phyloP scores from a whole-genome alignment of 2,888 invertebrate genomes.

The Nomada flava region DNA sequence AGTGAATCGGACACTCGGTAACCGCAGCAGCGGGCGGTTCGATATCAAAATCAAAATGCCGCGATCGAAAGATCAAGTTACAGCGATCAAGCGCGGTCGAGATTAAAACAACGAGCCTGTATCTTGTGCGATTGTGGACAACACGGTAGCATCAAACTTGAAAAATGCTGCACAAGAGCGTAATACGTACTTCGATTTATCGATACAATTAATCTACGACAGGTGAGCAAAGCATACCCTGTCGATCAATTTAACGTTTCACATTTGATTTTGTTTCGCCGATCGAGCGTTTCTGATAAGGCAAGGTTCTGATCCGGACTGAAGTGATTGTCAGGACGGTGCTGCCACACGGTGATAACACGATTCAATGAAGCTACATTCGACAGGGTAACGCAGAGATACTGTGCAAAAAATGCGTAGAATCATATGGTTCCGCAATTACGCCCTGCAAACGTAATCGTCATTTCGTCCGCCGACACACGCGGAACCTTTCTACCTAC shows the following conservation, averaged over 20 bases:
- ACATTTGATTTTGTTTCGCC: neutral
- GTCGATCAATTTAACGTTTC: too few species aligned
- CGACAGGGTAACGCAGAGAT: conserved; percentile 40
- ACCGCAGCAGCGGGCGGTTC: conserved; percentile 72
- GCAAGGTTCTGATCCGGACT: conserved; percentile 60
- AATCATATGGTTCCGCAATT: neutral
- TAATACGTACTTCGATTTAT: neutral
- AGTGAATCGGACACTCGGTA: conserved; percentile 68
- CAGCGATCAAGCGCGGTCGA: conserved; percentile 59
- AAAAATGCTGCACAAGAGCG: neutral
- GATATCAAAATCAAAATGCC: conserved; percentile 78
- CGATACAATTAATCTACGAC: neutral
- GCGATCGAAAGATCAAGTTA: conserved; percentile 68
- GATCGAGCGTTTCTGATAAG: neutral
- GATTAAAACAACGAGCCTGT: conserved; percentile 46
- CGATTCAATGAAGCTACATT: conserved; percentile 15
- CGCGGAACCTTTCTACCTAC: conserved; percentile 53
- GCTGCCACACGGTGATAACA: conserved; percentile 60
- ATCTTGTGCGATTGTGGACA: neutral
- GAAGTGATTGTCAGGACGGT: conserved; percentile 33
- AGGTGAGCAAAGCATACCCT: neutral
- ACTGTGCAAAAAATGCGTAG: conserved; percentile 9
- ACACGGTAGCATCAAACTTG: conserved; percentile 2
- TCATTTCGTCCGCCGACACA: conserved; percentile 6
- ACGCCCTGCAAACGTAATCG: conserved; percentile 5